Conservation (phyloP, 2,113 vertebrate genomes). For the Leucopternis melanops region DNA sequence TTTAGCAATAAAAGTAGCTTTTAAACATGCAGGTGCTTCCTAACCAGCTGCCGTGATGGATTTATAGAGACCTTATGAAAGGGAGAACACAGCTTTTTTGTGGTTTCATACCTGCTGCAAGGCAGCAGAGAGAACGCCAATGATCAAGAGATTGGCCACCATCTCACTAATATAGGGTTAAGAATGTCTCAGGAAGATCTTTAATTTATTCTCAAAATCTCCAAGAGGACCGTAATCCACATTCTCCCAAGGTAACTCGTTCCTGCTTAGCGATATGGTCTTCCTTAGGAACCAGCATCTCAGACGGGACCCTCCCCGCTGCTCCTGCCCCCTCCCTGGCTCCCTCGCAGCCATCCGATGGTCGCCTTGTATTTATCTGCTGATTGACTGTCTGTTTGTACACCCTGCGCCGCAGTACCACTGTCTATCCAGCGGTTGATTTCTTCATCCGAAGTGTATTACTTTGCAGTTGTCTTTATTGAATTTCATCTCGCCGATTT, state of each 20-base stretch:
- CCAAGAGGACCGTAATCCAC: not conserved
- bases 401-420: accelerated
- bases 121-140: not conserved
- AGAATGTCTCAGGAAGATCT: not conserved
- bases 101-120: not conserved
- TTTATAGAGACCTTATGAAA: not conserved
- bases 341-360: not conserved
- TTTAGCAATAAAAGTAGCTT: not conserved
- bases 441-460: not conserved
- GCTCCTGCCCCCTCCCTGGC: not conserved
- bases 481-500: not conserved
- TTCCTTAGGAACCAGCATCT: not conserved
- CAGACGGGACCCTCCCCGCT: not conserved
- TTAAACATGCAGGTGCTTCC: not conserved
- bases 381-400: not conserved
- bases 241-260: not conserved
- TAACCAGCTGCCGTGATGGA: not conserved
- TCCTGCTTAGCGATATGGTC: not conserved
- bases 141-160: not conserved
- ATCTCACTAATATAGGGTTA: not conserved
- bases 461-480: not conserved
- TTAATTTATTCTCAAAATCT: not conserved
- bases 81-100: not conserved
- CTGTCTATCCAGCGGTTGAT: not conserved
- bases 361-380: not conserved